Evolutionary conservation across 2,888 invertebrate genomes (phyloP), one percentile per base, ranked within the genome.

Genomic region (Polyommatus iphigenia): DNA sequence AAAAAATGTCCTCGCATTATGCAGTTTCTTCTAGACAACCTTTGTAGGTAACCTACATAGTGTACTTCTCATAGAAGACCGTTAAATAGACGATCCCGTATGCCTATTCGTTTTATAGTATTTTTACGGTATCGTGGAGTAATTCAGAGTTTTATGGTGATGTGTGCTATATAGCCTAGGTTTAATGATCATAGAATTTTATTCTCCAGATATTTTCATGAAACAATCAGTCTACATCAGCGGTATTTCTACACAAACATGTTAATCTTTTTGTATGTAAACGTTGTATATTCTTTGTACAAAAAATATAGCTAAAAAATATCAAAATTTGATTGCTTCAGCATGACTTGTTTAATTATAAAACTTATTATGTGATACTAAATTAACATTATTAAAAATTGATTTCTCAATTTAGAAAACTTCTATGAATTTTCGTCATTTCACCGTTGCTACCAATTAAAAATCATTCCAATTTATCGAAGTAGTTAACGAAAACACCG

Each of bases 141-240:
- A 54, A 75, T 50, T 75, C 75, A 75, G 18, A 75, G 75, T 50
- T 75, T 75, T 75, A 75, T 75, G 54, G 75, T 75, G 75, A 75
- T 75, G 75, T 50, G 50, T 73, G 73, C 41, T 41, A 20, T 54
- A 24, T 29, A 54, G 50, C 13, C 75, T 29, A 75, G 75, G 50
- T 50, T 75, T 75, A 75, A 75, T 75, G 75, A 54, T 54, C 54
- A 50, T 2, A 24, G 29, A 75, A 46, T 75, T 75, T 75, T 75
- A 75, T 32, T 46, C 13, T 75, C 29, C 75, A 54, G 24, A 46
- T 3, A 41, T 41, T 36, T 41, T 72, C 46, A 24, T 73, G 13
- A 41, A 20, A 20, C 46, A 41, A 46, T 46, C 15, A 20, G 10
- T 73, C 10, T 73, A 20, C 24, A 24, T 46, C 46, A 73, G 20